Percentiles rank a stretch among this genome's conserved stretches.
phyloP scores from a whole-genome alignment of 2,797 vertebrate species.

The Myotis vivesi region DNA sequence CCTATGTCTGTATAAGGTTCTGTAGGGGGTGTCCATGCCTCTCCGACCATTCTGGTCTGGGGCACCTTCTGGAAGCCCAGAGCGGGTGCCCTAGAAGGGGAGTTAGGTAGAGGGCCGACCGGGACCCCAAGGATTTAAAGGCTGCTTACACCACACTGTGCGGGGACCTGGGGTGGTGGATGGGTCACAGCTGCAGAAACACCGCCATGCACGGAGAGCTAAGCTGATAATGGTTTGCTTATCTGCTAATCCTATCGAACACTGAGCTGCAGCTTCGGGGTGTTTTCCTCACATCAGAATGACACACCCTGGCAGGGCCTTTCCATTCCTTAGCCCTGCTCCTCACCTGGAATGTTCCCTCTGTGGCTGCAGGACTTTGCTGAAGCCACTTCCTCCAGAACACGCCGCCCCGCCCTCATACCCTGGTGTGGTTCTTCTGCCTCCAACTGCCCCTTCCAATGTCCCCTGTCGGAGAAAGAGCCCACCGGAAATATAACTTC shows the following conservation, averaged over 20 bases:
- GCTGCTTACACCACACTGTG: neutral
- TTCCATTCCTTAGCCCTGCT: neutral
- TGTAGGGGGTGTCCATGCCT: neutral
- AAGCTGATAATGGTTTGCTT: neutral
- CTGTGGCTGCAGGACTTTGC: neutral
- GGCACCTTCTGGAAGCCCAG: neutral
- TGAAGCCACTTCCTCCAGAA: neutral
- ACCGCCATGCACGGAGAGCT: neutral
- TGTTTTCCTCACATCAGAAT: neutral
- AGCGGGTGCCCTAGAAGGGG: neutral
- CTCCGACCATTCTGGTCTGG: neutral
- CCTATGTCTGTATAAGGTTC: neutral
- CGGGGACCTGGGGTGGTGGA: neutral
- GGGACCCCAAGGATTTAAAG: neutral
- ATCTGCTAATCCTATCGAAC: neutral
- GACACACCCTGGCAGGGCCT: neutral
- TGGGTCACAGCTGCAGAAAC: neutral
- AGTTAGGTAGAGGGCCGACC: neutral
- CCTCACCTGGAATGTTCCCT: no score
- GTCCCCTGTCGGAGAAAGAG: neutral
- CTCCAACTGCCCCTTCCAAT: neutral
- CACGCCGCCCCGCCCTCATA: neutral
- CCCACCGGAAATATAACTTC: neutral
- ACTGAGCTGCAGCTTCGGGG: no score
- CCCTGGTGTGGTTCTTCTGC: neutral